Evolutionary conservation across 2,113 vertebrate species (phyloP), one percentile per base, ranked within the genome.

Genomic region (Orthonyx spaldingii): DNA sequence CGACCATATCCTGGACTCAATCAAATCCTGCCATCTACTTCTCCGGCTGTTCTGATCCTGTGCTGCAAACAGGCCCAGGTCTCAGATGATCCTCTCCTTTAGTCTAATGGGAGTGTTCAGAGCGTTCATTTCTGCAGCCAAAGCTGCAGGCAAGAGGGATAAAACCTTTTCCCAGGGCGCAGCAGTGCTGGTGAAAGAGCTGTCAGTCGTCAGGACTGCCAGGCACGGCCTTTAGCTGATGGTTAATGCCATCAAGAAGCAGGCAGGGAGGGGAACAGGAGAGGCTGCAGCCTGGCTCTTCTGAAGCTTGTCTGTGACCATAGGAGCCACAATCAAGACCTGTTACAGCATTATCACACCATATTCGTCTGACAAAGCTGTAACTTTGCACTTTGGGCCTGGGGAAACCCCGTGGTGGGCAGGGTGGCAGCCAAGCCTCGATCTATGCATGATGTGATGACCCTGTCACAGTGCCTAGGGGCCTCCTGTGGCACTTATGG

Each of bases 401-500:
- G 11, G 17, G 10, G 46, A 49, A 57, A n/a, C 9, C 22, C 33
- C 24, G 1, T 16, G n/a, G 47, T 10, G 69, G 57, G 44, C 39
- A 69, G 71, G 57, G 56, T 39, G 42, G 53, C 79, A 69, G 63
- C 53, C 19, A 37, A 69, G 49, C 57, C 50, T 90, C 8, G 2
- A 39, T 11, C 46, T 32, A 0, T 13, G 10, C 35, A 7, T 20
- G 66, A n/a, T 6, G 26, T 66, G 87, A 50, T 39, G 53, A 9
- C 23, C 8, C 47, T 78, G 84, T 61, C 61, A 2, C 32, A 33
- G 70, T 24, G 47, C 78, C 35, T 5, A 5, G 61, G 71, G 66
- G 47, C 69, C 23, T 87, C 23, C 69, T 5, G 6, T 11, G 33
- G 63, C 69, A 77, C 0, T 0, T 7, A 4, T 6, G 64, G 42